These are phyloP conservation scores for Aptenodytes patagonicus DNA, from an alignment of 2,113 vertebrate species.

Conservation along the genomic window DNA sequence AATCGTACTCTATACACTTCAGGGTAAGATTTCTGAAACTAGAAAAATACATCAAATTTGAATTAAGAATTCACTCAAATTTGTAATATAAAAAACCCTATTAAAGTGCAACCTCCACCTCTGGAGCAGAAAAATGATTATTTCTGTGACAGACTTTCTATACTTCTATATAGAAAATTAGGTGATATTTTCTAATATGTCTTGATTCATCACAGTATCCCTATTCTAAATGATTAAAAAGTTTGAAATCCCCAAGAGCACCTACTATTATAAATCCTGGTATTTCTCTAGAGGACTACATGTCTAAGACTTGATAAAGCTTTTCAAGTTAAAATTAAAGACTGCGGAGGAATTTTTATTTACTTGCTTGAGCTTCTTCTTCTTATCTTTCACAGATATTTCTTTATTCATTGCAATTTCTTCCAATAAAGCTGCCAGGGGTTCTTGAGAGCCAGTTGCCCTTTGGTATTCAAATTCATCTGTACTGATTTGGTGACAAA, in stretches of 20 bases:
- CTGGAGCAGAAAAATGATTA: background rate
- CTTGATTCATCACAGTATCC: background rate
- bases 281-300: background rate
- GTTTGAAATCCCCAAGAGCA: background rate
- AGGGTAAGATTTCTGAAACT: conserved; percentile 89
- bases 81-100: background rate
- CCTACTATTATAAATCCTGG: background rate
- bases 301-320: background rate
- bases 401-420: conserved; percentile 77
- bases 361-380: conserved; percentile 86
- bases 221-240: background rate
- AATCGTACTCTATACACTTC: conserved; percentile 82
- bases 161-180: background rate
- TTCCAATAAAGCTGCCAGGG: conserved; percentile 77
- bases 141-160: background rate
- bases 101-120: background rate
- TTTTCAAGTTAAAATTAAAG: background rate
- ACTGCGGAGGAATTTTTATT: background rate
- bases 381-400: conserved; percentile 83
- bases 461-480: conserved; percentile 81
- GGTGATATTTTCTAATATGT: background rate
- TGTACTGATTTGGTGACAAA: conserved; percentile 75
- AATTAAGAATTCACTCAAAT: background rate
- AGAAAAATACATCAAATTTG: conserved; percentile 10
- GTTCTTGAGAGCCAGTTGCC: conserved; percentile 69